Percentiles rank a stretch among this genome's conserved stretches.
Conservation (phyloP, 2,113 vertebrate genomes). For the Siphamia tubifer region DNA sequence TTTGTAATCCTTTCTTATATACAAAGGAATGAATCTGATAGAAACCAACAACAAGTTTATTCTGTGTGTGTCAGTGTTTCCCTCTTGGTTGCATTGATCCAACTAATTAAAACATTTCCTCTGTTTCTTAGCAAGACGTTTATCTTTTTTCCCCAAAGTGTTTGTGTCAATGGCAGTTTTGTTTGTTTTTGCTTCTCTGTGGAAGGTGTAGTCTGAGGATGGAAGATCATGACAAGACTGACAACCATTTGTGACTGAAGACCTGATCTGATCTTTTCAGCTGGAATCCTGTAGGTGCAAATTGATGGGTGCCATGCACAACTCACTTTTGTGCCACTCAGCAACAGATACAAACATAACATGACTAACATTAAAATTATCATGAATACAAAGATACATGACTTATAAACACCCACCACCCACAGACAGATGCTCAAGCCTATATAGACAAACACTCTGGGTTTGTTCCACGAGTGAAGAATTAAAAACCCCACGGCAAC, state of each 20-base stretch:
- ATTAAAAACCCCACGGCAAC: constrained; percentile 35
- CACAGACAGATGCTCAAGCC: constrained; percentile 3
- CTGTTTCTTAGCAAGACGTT: constrained; percentile 25
- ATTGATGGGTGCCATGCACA: neutral
- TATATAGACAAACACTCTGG: neutral
- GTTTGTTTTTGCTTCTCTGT: neutral
- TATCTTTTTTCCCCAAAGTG: constrained; percentile 18
- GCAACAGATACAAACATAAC: neutral
- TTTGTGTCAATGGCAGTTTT: constrained; percentile 2
- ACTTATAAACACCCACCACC: neutral
- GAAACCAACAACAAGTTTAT: constrained; percentile 31
- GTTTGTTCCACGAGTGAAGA: constrained; percentile 30
- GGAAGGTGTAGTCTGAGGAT: constrained; percentile 18
- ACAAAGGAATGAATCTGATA: neutral
- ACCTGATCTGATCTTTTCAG: constrained; percentile 18
- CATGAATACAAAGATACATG: neutral
- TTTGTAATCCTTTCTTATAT: neutral
- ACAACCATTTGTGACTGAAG: constrained; percentile 21
- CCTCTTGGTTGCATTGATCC: constrained; percentile 18
- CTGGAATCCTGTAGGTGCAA: neutral
- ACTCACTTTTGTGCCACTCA: neutral
- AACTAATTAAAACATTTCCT: constrained; percentile 57
- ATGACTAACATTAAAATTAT: neutral
- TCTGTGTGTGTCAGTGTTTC: constrained; percentile 18
- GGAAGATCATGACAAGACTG: constrained; percentile 25